Conservation (phyloP, 2,888 invertebrate species). For the Andrena minutula region DNA sequence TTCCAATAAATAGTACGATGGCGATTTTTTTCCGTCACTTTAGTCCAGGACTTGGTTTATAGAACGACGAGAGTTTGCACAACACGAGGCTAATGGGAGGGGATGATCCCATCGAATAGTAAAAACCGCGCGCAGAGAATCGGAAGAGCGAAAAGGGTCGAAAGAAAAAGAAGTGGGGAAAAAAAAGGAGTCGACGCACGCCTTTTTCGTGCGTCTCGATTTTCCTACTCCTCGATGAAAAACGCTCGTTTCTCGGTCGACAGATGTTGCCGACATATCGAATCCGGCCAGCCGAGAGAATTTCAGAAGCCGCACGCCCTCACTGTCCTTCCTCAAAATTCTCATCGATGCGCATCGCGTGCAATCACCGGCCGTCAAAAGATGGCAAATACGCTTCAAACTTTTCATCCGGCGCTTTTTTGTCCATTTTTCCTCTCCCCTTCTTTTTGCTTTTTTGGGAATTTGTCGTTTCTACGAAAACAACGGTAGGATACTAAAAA, state of each 20-base stretch:
- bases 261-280: constrained; percentile 59
- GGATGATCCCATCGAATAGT: constrained; percentile 17
- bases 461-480: not conserved
- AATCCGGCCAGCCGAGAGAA: constrained; percentile 14
- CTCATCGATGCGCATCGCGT: constrained; percentile 24
- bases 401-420: not conserved
- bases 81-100: constrained; percentile 46
- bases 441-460: not conserved
- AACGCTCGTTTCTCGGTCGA: constrained; percentile 39
- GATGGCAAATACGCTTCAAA: not conserved
- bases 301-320: constrained; percentile 13
- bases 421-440: not conserved
- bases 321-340: not conserved
- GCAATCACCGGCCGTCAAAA: not conserved
- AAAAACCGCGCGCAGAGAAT: not conserved
- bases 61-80: constrained; percentile 33
- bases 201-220: constrained; percentile 48
- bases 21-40: constrained; percentile 24
- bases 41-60: constrained; percentile 26
- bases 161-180: not conserved
- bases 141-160: not conserved
- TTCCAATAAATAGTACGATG: constrained; percentile 10
- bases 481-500: not conserved
- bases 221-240: constrained; percentile 41
- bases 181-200: constrained; percentile 32